These are phyloP conservation scores for Aspidiotus destructor DNA, from an alignment of 2,888 invertebrate species.

Conservation along the genomic window DNA sequence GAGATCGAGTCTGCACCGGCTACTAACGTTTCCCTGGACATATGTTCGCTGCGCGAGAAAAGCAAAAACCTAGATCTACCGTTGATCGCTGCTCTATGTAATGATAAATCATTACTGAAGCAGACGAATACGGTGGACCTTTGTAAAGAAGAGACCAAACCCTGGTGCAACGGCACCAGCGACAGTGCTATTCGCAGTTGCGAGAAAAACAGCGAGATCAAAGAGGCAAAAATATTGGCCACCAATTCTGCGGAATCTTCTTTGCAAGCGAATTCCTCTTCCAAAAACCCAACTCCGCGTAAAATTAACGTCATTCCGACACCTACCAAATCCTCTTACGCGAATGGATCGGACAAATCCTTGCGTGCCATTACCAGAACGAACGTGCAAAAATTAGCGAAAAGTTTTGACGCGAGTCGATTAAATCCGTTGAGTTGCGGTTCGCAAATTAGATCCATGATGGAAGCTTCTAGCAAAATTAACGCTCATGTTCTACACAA, in stretches of 20 bases:
- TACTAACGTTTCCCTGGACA: conserved; percentile 52
- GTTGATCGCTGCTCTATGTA: conserved; percentile 84
- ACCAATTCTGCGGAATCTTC: neutral
- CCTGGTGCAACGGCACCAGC: neutral
- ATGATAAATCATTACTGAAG: conserved; percentile 78
- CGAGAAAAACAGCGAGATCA: neutral
- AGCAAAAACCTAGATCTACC: conserved; percentile 84
- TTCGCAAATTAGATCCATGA: neutral
- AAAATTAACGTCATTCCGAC: neutral
- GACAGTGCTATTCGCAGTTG: neutral
- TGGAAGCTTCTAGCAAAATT: neutral
- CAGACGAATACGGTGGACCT: conserved; percentile 62
- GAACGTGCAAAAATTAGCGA: neutral
- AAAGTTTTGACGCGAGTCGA: neutral
- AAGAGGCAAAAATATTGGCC: neutral
- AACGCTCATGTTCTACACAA: neutral
- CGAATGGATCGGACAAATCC: neutral
- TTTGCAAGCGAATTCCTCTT: neutral
- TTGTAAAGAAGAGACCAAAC: neutral
- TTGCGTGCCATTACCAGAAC: neutral
- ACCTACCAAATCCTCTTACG: neutral
- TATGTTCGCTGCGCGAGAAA: conserved; percentile 73
- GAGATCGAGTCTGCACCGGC: too few relatives aligned
- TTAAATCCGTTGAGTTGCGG: neutral
- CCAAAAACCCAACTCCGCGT: neutral